These are phyloP conservation scores for Terebella lapidaria DNA, from an alignment of 2,888 invertebrate genomes.

Conservation along the genomic window DNA sequence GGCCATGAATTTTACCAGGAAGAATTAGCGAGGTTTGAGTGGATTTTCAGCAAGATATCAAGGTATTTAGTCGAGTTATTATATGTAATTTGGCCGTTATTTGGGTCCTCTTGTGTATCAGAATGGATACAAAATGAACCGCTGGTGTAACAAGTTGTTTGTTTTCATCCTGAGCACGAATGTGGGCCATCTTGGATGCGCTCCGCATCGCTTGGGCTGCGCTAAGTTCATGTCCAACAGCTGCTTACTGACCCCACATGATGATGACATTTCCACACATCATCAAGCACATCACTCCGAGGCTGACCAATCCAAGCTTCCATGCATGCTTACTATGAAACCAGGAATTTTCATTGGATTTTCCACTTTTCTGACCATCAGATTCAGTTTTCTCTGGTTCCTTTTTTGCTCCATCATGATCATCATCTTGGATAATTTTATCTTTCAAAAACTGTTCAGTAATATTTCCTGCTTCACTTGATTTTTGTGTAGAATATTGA, in stretches of 20 bases:
- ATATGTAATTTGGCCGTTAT: no score
- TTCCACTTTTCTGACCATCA: not conserved
- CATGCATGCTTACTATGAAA: conserved; percentile 38
- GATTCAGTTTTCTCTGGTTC: not conserved
- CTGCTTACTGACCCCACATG: conserved; percentile 29
- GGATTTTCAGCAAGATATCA: no score
- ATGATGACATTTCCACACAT: conserved; percentile 28
- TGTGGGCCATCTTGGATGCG: no score
- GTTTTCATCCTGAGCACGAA: no score
- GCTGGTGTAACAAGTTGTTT: no score
- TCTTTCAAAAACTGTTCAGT: not conserved
- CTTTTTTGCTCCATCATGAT: not conserved
- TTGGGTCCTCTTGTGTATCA: no score
- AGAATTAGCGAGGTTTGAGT: no score
- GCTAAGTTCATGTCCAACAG: not conserved
- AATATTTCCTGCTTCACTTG: not conserved
- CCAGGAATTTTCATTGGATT: conserved; percentile 28
- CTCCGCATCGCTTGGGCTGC: no score
- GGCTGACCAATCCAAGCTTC: conserved; percentile 35
- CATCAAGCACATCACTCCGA: conserved; percentile 26
- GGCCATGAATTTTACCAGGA: no score
- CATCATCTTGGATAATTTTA: not conserved
- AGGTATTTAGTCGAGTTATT: no score
- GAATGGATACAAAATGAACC: no score
- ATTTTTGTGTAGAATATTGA: not conserved